These are phyloP conservation scores for Spatula clypeata DNA, from an alignment of 2,797 vertebrate genomes.

Conservation along the genomic window DNA sequence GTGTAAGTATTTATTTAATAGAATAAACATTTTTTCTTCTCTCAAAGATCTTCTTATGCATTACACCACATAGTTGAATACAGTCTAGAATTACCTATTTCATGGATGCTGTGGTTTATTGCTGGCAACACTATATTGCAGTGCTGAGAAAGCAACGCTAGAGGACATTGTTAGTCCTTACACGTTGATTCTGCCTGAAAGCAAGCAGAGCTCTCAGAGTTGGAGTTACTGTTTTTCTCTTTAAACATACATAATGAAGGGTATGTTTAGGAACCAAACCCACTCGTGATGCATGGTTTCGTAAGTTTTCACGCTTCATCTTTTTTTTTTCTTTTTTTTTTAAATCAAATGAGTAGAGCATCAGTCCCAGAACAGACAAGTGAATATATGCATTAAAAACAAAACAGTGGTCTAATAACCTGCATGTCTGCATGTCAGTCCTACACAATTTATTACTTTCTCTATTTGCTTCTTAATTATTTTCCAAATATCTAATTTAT, in stretches of 20 bases:
- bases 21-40: background rate
- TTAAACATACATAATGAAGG: rapidly evolving
- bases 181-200: background rate
- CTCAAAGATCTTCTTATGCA: background rate
- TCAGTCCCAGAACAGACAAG: background rate
- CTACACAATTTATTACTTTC: background rate
- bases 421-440: background rate
- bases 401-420: background rate
- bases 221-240: background rate
- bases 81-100: background rate
- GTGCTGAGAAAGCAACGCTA: background rate
- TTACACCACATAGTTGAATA: background rate
- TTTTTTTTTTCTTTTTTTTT: background rate
- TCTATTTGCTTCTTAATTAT: background rate
- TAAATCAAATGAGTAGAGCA: background rate
- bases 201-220: background rate
- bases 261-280: rapidly evolving
- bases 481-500: background rate
- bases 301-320: background rate
- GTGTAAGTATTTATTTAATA: background rate
- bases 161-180: slow-evolving; percentile 48
- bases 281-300: background rate
- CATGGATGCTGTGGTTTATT: background rate
- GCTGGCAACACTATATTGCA: background rate
- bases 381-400: background rate